phyloP scores from a whole-genome alignment of 92 coral and sea anemone genomes.

The Meandrina meandrites region DNA sequence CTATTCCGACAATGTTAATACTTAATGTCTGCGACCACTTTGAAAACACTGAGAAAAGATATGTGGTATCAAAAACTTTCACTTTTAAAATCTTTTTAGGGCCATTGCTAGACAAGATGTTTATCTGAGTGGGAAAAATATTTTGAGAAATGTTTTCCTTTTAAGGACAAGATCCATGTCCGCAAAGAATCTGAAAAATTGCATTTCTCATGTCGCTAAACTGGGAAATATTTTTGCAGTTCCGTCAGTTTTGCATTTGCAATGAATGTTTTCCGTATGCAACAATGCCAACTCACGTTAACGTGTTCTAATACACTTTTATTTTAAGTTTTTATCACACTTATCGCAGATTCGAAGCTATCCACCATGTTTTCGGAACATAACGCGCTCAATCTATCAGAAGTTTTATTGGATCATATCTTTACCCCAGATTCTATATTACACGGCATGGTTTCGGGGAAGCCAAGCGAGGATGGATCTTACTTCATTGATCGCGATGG shows the following conservation, averaged over 20 bases:
- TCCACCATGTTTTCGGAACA: constrained; percentile 28
- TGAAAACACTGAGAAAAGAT: not conserved
- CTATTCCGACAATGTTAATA: constrained; percentile 46
- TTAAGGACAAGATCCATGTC: no score
- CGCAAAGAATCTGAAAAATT: no score
- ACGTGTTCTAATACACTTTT: not conserved
- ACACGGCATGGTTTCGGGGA: constrained; percentile 34
- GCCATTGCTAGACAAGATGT: no score
- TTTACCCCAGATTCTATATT: constrained; percentile 41
- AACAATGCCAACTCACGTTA: not conserved
- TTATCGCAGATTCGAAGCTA: constrained; percentile 22
- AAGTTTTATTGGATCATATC: no score
- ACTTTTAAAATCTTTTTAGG: no score
- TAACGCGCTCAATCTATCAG: constrained; percentile 19
- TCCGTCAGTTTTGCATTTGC: not conserved
- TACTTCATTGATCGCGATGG: constrained; percentile 84
- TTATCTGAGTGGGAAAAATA: no score
- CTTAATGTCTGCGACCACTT: constrained; percentile 17
- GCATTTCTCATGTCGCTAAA: not conserved
- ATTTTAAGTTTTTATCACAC: not conserved
- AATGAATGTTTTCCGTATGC: no score
- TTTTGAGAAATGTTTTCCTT: no score
- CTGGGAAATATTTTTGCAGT: not conserved
- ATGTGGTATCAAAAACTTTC: no score
- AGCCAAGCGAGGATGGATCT: constrained; percentile 75